Conservation (phyloP, 2,888 invertebrate genomes). For the Pseudoips prasinana region DNA sequence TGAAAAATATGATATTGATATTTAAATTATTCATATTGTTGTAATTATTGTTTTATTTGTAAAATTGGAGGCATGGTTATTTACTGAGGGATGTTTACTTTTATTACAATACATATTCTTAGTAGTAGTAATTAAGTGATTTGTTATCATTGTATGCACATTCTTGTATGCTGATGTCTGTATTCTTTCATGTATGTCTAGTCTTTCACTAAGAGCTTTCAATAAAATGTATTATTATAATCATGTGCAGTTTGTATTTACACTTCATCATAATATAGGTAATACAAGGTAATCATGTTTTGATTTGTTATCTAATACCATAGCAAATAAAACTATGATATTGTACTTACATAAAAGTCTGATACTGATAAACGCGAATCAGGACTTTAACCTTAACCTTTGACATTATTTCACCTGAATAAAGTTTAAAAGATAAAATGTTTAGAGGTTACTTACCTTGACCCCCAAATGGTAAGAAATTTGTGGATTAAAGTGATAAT, state of each 20-base stretch:
- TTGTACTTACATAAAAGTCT: too few relatives aligned
- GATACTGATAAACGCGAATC: too few relatives aligned
- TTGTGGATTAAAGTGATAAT: too few relatives aligned
- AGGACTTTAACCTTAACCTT: too few relatives aligned
- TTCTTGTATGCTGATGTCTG: slow-evolving; percentile 30
- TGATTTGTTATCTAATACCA: too few relatives aligned
- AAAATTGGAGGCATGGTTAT: slow-evolving; percentile 13
- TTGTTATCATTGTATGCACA: slow-evolving; percentile 29
- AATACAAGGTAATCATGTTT: too few relatives aligned
- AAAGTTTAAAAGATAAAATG: too few relatives aligned
- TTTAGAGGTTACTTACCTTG: too few relatives aligned
- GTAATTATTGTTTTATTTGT: slow-evolving; percentile 14
- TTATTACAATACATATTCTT: slow-evolving; percentile 27
- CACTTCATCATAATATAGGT: too few relatives aligned
- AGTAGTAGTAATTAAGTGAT: slow-evolving; percentile 36
- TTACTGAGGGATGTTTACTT: slow-evolving; percentile 20
- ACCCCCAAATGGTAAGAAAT: too few relatives aligned
- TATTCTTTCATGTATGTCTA: slow-evolving; percentile 30
- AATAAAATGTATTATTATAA: slow-evolving; percentile 31
- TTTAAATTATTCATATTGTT: slow-evolving; percentile 37
- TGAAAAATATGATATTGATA: slow-evolving; percentile 78
- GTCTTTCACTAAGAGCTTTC: slow-evolving; percentile 39
- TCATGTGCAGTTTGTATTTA: slow-evolving; percentile 9
- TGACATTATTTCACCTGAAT: too few relatives aligned
- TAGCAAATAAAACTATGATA: too few relatives aligned